Base-by-base conservation (phyloP, 2,797 vertebrate species). In the Onychomys arenicola region DNA sequence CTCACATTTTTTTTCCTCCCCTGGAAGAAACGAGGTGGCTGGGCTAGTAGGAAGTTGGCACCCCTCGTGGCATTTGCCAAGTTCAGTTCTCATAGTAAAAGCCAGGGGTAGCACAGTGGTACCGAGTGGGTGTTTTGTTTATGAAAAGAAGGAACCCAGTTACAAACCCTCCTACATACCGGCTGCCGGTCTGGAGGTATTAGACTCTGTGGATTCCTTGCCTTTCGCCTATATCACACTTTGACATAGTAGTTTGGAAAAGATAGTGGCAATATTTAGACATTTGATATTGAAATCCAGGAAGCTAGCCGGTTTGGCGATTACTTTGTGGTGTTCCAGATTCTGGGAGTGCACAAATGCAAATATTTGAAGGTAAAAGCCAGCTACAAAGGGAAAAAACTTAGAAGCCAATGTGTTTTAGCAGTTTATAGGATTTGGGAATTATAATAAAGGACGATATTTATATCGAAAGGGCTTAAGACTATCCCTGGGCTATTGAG, bases 81-180 rank as follows among this genome's bases (percentile, higher is more conserved):
- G 90, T 97, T 95, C 37, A 80, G 52, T 63, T 95, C 78, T 83
- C 43, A 21, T 71, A 57, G 92, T 89, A 86, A 69, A 81, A 93
- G 92, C 94, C 94, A 97, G 94, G 73, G 93, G 92, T 85, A 92
- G 96, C 98, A 92, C 97, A 97, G 94, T 96, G 97, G 98, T 98
- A 95, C 96, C 40, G 57, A 93, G 97, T 97, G 98, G 98, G 98
- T 97, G 98, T 98, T 98, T 97, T 97, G 94, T 98, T 98, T 98
- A 97, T 98, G 73, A 96, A 96, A 86, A 95, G 84, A 97, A 98
- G 95, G 86, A 91, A 65, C 90, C 87, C 93, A 59, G 92, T 96
- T 96, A 97, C 97, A 97, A 98, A 92, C 91, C 95, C 96, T 98
- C 97, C 97, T 96, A 95, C 78, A 88, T 37, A 96, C 96, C 84